Evolutionary conservation across 2,113 vertebrate species (phyloP).

Genomic region (Tonatia bakeri): DNA sequence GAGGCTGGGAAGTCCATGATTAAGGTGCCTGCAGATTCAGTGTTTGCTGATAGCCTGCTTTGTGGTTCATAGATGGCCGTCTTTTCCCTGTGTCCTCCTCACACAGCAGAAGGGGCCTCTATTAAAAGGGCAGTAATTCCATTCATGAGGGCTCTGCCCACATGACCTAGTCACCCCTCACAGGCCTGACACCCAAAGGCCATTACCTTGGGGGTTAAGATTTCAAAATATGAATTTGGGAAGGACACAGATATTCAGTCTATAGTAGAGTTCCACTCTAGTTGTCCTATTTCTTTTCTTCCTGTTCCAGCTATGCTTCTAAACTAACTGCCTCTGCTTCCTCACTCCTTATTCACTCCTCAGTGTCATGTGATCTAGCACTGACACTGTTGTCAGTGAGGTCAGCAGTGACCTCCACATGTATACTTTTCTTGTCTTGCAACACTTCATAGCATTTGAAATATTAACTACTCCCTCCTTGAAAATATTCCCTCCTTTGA

Average conservation of each 20-base stretch:
- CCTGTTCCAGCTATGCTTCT: background rate
- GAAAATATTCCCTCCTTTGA: slow-evolving; percentile 13
- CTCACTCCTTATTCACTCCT: background rate
- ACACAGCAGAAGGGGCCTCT: too few relatives aligned
- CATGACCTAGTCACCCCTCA: too few relatives aligned
- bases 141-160: too few relatives aligned
- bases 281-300: background rate
- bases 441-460: background rate
- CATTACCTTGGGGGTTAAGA: too few relatives aligned
- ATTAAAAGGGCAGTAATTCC: too few relatives aligned
- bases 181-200: too few relatives aligned
- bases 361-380: background rate
- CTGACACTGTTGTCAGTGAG: background rate
- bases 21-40: background rate
- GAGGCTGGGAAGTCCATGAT: too few relatives aligned
- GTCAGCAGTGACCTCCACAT: background rate
- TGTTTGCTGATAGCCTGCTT: background rate
- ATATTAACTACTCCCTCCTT: background rate
- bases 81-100: background rate
- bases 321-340: background rate
- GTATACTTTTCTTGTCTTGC: background rate
- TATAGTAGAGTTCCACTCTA: background rate
- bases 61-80: background rate
- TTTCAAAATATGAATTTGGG: too few relatives aligned
- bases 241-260: too few relatives aligned